Evolutionary conservation across 2,113 vertebrate genomes (phyloP), one percentile per base, ranked within the genome.

Genomic region (Poeciliopsis prolifica): DNA sequence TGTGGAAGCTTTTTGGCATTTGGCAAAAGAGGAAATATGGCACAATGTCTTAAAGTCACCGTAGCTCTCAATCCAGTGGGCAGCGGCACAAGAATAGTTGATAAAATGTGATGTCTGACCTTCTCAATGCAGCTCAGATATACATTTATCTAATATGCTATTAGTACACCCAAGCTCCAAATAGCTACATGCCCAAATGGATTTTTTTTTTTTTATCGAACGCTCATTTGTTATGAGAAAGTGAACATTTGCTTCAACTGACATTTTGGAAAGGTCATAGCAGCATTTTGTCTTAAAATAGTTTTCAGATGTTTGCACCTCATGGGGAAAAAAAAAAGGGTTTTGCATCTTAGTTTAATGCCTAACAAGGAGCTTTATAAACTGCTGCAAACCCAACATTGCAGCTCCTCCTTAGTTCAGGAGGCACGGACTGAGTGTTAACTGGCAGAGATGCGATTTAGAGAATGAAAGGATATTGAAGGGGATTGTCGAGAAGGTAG

Each of bases 31-130:
- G 26, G 14, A 65, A 69, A 72, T 17, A 61, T 33, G 33, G 62
- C 75, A 80, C 85, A 42, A 73, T 75, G 0, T 81, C 48, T 48
- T 80, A 79, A 73, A 40, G 77, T 42, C 76, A 51, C 58, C 58
- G 67, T 0, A 54, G 76, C 71, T 67, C 60, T 72, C 70, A 24
- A 54, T 35, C 76, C n/a, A 60, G 70, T 73, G 65, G 62, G 63
- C 84, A 75, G 80, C 70, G 9, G 85, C 70, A 69, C 48, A 33
- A 54, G 64, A 77, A 77, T 74, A 71, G 78, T 74, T 89, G 84
- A 91, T 86, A 44, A 69, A 85, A 89, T 62, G 75, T 83, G 89
- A 91, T 82, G 82, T 70, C 79, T 91, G 88, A 92, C 89, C 89
- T 91, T 90, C 85, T 88, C 74, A 64, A 51, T 42, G 13, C 69